Evolutionary conservation across 2,797 vertebrate genomes (phyloP).

Genomic region (Phataginus tricuspis): DNA sequence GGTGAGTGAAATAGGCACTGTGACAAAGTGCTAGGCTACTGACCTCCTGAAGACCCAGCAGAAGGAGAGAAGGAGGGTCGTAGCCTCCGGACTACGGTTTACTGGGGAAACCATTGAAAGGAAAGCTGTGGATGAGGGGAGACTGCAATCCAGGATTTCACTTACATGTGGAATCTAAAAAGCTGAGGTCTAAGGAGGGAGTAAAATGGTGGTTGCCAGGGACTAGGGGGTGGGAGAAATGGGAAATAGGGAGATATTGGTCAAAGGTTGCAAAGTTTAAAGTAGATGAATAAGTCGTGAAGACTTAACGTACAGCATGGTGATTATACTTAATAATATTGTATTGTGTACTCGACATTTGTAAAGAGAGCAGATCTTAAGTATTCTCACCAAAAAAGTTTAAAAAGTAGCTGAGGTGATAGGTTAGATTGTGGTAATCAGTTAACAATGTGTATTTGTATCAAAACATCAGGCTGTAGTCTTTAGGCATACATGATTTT

Average conservation of each 20-base stretch:
- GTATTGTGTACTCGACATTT: not conserved
- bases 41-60: not conserved
- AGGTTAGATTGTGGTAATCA: not conserved
- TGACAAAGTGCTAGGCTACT: not conserved
- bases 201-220: not conserved
- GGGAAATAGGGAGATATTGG: not conserved
- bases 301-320: not conserved
- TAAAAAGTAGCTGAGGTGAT: not conserved
- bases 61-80: not conserved
- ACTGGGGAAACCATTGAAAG: not conserved
- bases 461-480: not conserved
- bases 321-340: not conserved
- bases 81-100: not conserved
- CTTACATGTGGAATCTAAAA: not conserved
- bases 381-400: not conserved
- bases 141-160: not conserved
- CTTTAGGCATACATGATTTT: not conserved
- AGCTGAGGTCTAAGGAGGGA: not conserved
- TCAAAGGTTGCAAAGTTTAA: not conserved
- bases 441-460: not conserved
- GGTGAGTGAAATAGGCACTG: not conserved
- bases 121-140: not conserved
- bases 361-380: not conserved
- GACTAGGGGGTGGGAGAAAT: not conserved
- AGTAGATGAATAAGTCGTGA: not conserved